Evolutionary conservation across 2,888 invertebrate genomes (phyloP).

Genomic region (Yponomeuta cagnagella): DNA sequence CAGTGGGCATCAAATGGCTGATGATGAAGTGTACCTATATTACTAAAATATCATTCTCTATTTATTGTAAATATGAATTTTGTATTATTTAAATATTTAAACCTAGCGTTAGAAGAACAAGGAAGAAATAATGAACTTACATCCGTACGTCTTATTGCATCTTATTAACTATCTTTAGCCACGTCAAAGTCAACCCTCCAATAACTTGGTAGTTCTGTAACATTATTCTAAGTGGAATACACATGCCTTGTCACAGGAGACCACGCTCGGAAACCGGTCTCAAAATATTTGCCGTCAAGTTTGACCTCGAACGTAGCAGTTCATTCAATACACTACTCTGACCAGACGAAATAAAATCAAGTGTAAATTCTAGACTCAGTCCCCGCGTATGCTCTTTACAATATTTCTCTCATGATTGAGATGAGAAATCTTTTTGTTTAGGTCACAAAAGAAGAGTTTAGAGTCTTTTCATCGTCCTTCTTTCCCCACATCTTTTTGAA

Average conservation of each 20-base stretch:
- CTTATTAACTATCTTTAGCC: no score
- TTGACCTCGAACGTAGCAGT: constrained; percentile 29
- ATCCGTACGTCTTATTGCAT: no score
- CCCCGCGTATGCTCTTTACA: background rate
- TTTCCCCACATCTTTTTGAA: background rate
- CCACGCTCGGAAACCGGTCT: constrained; percentile 27
- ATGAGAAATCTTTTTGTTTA: background rate
- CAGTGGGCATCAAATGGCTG: no score
- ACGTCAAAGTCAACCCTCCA: no score
- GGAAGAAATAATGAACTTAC: no score
- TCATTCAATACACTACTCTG: constrained; percentile 23
- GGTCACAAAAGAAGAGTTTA: background rate
- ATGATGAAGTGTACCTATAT: no score
- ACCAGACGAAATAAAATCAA: constrained; percentile 4
- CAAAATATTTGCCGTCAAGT: constrained; percentile 25
- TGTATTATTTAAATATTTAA: no score
- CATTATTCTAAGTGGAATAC: background rate
- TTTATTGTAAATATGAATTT: no score
- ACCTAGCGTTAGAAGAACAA: no score
- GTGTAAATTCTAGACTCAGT: background rate
- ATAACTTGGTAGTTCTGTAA: no score
- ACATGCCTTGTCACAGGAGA: constrained; percentile 13
- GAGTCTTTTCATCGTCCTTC: background rate
- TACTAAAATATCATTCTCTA: no score
- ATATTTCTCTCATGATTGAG: background rate